Base-by-base conservation (phyloP, 2,888 invertebrate species). In the Crepidodera aurea region DNA sequence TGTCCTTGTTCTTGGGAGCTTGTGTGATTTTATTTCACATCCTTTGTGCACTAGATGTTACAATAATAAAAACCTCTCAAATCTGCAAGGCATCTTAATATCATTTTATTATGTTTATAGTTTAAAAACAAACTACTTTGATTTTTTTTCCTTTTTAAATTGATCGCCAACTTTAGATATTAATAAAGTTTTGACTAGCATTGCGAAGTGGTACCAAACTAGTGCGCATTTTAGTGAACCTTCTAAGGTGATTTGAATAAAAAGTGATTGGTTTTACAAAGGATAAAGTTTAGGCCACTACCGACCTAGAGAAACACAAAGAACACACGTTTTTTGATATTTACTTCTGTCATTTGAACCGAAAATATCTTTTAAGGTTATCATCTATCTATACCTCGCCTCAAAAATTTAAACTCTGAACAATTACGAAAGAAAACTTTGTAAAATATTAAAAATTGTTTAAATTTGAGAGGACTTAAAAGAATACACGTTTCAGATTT, bases 281-380 rank as follows among this genome's bases (percentile, higher is more conserved):
- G 37, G 27, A 57, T 46, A 53, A 48, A 37, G 42, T 15, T 62
- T 62, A 59, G 64, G 62, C 59, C 71, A 67, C n/a, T n/a, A n/a
- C 65, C 60, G 67, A 70, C 64, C 65, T 65, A 64, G 56, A 68
- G 10, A 59, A 69, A 69, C 67, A 71, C 71, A 72, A 68, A 50
- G 64, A 57, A 68, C 67, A 65, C 62, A 71, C 64, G 60, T 51
- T 13, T 51, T 22, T 46, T 19, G 27, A 58, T 51, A 55, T 46
- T 60, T 58, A 69, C 73, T 71, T 71, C 70, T 67, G 64, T 59
- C 71, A 29, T 39, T 74, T 73, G 71, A 75, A 74, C 71, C 40
- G 27, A 40, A n/a, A 54, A 54, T 42, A 32, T 22, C 57, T 64
- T 61, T 60, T 44, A 64, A 65, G 65, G 62, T 54, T 63, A 19